phyloP scores from a whole-genome alignment of 1,140 invertebrate genomes.

The Drosophila murphyi region DNA sequence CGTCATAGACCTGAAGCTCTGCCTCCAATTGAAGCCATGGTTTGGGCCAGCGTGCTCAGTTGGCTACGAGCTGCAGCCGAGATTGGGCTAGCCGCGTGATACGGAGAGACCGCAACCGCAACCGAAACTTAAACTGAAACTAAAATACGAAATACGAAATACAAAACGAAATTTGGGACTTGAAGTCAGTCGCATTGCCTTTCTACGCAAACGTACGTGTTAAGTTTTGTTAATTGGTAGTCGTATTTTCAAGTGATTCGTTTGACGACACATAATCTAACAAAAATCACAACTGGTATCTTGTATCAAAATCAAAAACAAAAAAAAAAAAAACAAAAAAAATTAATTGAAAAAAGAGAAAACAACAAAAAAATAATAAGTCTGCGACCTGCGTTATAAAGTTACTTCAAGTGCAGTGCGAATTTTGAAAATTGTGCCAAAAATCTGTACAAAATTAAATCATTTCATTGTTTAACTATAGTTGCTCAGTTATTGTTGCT shows the following conservation, averaged over 20 bases:
- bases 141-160: slow-evolving; percentile 1
- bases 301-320: slow-evolving; percentile 20
- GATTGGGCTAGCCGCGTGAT: slow-evolving; percentile 71
- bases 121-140: slow-evolving; percentile 36
- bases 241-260: slow-evolving; percentile 58
- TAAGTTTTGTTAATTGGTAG: slow-evolving; percentile 72
- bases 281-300: slow-evolving; percentile 32
- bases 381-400: slow-evolving; percentile 1
- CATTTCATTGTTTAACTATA: neutral
- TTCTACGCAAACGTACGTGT: slow-evolving; percentile 58
- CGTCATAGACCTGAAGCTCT: slow-evolving; percentile 38
- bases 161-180: slow-evolving; percentile 18
- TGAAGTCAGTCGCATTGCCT: slow-evolving; percentile 23
- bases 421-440: slow-evolving; percentile 28
- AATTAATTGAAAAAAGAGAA: slow-evolving; percentile 42
- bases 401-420: slow-evolving; percentile 37
- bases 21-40: slow-evolving; percentile 37
- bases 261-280: slow-evolving; percentile 38
- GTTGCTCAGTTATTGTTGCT: slow-evolving; percentile 4
- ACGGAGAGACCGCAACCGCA: slow-evolving; percentile 53
- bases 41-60: slow-evolving; percentile 56
- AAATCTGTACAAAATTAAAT: slow-evolving; percentile 19
- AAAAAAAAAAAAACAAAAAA: slow-evolving; percentile 33
- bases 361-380: slow-evolving; percentile 23
- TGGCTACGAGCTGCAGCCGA: slow-evolving; percentile 76